Conservation (phyloP, 1,140 invertebrate genomes). For the Bicyclus anynana region DNA sequence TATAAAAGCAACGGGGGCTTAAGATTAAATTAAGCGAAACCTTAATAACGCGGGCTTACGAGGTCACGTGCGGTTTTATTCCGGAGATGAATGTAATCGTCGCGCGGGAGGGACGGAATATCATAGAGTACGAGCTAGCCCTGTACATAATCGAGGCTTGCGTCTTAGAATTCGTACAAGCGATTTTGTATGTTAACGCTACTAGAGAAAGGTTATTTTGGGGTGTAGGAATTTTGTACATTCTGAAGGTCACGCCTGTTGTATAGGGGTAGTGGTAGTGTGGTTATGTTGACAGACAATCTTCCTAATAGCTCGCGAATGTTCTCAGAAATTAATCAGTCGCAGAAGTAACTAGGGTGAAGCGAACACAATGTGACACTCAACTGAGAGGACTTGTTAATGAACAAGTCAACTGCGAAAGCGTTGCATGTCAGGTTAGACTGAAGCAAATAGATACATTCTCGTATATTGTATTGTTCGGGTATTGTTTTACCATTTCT, state of each 20-base stretch:
- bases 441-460: neutral
- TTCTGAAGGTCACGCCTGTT: slow-evolving; percentile 3
- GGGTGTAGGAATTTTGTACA: neutral
- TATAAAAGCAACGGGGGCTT: slow-evolving; percentile 36
- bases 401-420: slow-evolving; percentile 1
- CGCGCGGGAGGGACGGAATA: slow-evolving; percentile 21
- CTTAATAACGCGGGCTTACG: slow-evolving; percentile 37
- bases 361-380: slow-evolving; percentile 7
- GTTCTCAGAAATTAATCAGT: slow-evolving; percentile 20
- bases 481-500: too few species aligned
- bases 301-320: slow-evolving; percentile 15
- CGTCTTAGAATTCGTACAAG: neutral
- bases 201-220: neutral
- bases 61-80: slow-evolving; percentile 31
- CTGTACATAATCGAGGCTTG: slow-evolving; percentile 5
- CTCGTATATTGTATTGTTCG: too few species aligned
- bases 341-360: slow-evolving; percentile 15
- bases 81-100: slow-evolving; percentile 30
- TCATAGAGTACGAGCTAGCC: slow-evolving; percentile 15
- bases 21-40: slow-evolving; percentile 54
- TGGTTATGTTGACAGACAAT: slow-evolving; percentile 9
- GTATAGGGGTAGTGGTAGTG: neutral
- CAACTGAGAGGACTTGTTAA: slow-evolving; percentile 7
- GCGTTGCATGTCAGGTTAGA: neutral
- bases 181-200: slow-evolving; percentile 5